Evolutionary conservation across 1,140 invertebrate species (phyloP).

Genomic region (Helicoverpa armigera): DNA sequence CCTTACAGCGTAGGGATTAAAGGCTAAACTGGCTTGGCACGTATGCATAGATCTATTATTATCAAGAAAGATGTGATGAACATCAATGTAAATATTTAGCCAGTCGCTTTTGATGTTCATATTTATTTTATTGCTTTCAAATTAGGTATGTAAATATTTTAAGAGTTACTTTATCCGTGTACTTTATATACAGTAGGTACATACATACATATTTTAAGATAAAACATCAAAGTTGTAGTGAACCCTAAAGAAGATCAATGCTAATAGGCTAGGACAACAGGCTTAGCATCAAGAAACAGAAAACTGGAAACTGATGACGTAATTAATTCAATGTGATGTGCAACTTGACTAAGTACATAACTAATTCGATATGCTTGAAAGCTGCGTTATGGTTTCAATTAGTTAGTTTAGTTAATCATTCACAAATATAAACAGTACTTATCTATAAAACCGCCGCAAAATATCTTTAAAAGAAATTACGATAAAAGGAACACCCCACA

Average conservation of each 20-base stretch:
- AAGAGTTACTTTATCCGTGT: not conserved
- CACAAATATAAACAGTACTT: not conserved
- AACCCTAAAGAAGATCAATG: not conserved
- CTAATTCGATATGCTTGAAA: too few species aligned
- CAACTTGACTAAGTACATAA: too few species aligned
- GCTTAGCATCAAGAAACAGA: too few species aligned
- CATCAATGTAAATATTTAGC: slow-evolving; percentile 52
- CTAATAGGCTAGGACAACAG: too few species aligned
- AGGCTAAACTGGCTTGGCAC: not conserved
- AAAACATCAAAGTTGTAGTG: not conserved
- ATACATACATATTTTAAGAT: slow-evolving; percentile 6
- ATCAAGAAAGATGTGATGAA: slow-evolving; percentile 47
- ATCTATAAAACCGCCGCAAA: not conserved
- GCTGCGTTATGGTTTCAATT: not conserved
- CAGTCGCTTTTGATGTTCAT: slow-evolving; percentile 29
- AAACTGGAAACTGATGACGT: too few species aligned
- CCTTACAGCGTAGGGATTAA: not conserved
- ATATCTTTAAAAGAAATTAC: slow-evolving; percentile 18
- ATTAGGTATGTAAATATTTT: slow-evolving; percentile 2
- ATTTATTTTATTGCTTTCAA: slow-evolving; percentile 38
- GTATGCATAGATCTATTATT: slow-evolving; percentile 4
- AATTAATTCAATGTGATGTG: too few species aligned
- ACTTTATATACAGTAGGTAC: not conserved
- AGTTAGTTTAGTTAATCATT: not conserved
- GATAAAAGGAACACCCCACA: slow-evolving; percentile 16